Conservation (phyloP, 2,888 invertebrate genomes). For the Chrysomela aeneicollis region DNA sequence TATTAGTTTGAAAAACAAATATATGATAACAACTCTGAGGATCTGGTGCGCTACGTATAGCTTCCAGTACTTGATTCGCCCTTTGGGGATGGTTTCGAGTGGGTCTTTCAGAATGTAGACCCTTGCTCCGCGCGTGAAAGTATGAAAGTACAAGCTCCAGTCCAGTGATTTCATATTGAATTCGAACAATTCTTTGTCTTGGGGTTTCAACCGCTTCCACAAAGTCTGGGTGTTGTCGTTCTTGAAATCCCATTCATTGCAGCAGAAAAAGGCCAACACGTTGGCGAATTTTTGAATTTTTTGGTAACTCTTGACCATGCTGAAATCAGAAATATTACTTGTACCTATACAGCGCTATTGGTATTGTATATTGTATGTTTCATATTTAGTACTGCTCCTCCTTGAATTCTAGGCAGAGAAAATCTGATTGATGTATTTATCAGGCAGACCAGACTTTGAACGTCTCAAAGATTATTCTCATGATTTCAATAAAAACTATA, state of each 20-base stretch:
- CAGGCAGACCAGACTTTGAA: too few species aligned
- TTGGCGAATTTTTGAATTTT: slow-evolving; percentile 45
- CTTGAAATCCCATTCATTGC: slow-evolving; percentile 77
- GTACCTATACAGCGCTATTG: too few species aligned
- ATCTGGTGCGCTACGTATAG: slow-evolving; percentile 42
- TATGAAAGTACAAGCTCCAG: slow-evolving; percentile 68
- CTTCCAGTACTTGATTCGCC: slow-evolving; percentile 64
- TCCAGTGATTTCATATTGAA: slow-evolving; percentile 77
- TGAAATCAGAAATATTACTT: slow-evolving; percentile 29
- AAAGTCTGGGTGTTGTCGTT: slow-evolving; percentile 69
- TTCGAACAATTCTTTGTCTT: slow-evolving; percentile 67
- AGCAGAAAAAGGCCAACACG: slow-evolving; percentile 72
- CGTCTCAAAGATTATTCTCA: too few species aligned
- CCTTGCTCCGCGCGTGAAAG: slow-evolving; percentile 59
- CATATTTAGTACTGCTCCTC: too few species aligned
- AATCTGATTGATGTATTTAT: too few species aligned
- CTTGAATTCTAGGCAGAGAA: too few species aligned
- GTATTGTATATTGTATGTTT: too few species aligned
- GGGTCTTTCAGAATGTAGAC: slow-evolving; percentile 84
- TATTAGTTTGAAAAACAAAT: slow-evolving; percentile 33
- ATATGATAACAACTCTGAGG: slow-evolving; percentile 34
- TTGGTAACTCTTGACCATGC: slow-evolving; percentile 43
- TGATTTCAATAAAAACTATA: too few species aligned
- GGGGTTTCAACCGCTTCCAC: slow-evolving; percentile 65
- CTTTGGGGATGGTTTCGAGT: slow-evolving; percentile 75